phyloP scores from a whole-genome alignment of 2,797 vertebrate genomes.

The Pristis pectinata region DNA sequence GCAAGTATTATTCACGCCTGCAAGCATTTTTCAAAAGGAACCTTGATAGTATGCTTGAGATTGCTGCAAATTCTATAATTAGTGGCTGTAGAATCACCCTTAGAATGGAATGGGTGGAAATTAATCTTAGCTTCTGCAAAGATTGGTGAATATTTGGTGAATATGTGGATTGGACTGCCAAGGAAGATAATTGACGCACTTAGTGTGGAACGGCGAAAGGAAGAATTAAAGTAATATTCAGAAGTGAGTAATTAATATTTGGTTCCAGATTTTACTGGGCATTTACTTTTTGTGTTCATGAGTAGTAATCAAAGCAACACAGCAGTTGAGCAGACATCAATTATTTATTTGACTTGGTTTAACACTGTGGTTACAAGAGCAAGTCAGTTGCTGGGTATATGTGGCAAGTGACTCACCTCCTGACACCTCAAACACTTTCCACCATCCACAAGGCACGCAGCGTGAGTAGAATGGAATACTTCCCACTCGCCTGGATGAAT shows the following conservation, averaged over 20 bases:
- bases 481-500: too few species aligned
- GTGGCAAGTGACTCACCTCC: too few species aligned
- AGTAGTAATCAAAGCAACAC: too few species aligned
- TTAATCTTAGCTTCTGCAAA: background rate
- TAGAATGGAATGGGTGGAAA: background rate
- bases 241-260: too few species aligned
- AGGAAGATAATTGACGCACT: background rate
- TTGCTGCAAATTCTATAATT: background rate
- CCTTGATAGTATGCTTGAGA: background rate
- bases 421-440: too few species aligned
- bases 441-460: too few species aligned
- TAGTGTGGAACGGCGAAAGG: background rate
- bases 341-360: background rate
- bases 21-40: background rate
- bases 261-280: too few species aligned
- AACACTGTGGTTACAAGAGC: too few species aligned
- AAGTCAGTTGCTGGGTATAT: too few species aligned
- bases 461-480: too few species aligned
- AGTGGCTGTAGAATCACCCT: too few species aligned
- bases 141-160: background rate
- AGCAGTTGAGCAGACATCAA: background rate
- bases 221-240: background rate
- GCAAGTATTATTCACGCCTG: background rate
- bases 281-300: too few species aligned
- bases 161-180: background rate